A percentile compares a stretch with the other conserved stretches of the same genome.
These are phyloP conservation scores for Cyclura pinguis DNA, from an alignment of 2,797 vertebrate genomes.

Conservation along the genomic window DNA sequence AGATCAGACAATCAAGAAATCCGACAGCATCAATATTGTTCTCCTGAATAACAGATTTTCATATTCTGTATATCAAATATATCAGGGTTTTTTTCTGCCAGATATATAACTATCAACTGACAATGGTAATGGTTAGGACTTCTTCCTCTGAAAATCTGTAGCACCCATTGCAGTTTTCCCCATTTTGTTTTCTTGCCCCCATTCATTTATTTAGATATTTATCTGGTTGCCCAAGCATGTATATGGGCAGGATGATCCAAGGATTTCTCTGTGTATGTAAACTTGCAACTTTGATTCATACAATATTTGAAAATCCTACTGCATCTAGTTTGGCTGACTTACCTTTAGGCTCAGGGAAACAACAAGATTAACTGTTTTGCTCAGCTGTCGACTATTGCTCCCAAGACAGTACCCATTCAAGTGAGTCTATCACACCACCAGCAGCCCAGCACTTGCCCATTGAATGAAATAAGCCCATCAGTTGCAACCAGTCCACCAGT, in stretches of 20 bases:
- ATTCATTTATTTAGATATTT: not conserved
- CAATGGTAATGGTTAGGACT: not conserved
- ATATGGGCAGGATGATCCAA: not conserved
- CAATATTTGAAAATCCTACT: not conserved
- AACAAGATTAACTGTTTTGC: not conserved
- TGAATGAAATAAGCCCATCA: not conserved
- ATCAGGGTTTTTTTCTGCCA: not conserved
- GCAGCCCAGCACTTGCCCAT: not conserved
- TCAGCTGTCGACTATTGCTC: not conserved
- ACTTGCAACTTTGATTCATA: not conserved
- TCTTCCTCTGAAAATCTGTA: fast-evolving
- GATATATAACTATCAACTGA: not conserved
- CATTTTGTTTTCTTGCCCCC: not conserved
- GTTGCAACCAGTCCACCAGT: not conserved
- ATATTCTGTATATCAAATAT: not conserved
- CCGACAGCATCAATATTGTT: not conserved
- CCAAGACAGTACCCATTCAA: not conserved
- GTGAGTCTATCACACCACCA: not conserved
- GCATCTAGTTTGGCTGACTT: not conserved
- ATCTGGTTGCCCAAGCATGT: too few relatives aligned
- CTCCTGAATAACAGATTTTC: not conserved
- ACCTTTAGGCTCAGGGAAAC: too few relatives aligned
- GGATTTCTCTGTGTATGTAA: too few relatives aligned
- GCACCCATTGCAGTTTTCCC: not conserved
- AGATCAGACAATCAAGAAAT: constrained; percentile 29